phyloP scores from a whole-genome alignment of 2,888 invertebrate species.

The Noctuana brunneofusca region DNA sequence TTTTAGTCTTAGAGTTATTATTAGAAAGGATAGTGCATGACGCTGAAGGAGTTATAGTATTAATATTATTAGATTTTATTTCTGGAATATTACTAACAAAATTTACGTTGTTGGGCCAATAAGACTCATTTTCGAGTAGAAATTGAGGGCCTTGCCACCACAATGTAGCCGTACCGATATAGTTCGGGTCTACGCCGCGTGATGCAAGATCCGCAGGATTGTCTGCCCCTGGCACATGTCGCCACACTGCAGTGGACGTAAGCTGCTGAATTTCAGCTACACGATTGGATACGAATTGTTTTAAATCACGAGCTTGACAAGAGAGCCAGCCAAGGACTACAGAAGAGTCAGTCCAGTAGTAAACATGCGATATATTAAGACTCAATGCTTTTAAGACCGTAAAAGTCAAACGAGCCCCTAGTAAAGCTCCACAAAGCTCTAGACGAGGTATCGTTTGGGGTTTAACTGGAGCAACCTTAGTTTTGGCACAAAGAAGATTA shows the following conservation, averaged over 20 bases:
- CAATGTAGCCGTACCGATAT: no score
- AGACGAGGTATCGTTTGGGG: background rate
- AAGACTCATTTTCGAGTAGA: background rate
- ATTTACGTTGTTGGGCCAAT: slow-evolving; percentile 7
- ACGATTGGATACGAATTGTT: background rate
- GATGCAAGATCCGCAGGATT: slow-evolving; percentile 2
- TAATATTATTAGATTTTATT: no score
- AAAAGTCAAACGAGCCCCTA: background rate
- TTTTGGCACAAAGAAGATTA: background rate
- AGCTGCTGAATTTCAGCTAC: background rate
- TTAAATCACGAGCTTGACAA: background rate
- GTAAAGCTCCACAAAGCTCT: background rate
- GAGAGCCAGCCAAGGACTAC: background rate
- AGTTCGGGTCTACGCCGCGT: background rate
- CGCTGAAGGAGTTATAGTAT: no score
- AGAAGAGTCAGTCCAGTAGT: slow-evolving; percentile 1
- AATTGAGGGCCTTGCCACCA: background rate
- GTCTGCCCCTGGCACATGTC: background rate
- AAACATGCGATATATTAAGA: background rate
- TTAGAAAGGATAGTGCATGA: no score
- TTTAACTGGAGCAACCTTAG: background rate
- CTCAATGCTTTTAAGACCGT: background rate
- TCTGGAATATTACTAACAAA: no score
- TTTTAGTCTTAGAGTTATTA: no score
- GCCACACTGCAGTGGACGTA: background rate